Evolutionary conservation across 2,113 vertebrate genomes (phyloP).

Genomic region (Corydoras sp.): DNA sequence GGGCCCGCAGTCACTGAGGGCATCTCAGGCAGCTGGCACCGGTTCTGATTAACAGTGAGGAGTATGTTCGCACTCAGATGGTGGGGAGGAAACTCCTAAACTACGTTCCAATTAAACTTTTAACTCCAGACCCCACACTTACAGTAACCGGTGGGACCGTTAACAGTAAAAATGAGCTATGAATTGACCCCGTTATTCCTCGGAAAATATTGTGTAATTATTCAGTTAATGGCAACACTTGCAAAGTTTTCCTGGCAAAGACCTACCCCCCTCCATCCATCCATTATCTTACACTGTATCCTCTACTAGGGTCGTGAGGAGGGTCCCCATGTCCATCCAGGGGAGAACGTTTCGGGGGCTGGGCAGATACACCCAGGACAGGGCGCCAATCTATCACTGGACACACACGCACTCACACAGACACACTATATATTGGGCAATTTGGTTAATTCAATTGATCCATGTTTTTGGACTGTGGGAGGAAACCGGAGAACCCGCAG

Average conservation of each 20-base stretch:
- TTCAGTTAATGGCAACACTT: not conserved
- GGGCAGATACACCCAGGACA: too few species aligned
- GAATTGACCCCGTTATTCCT: constrained; percentile 24
- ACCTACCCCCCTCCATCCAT: not conserved
- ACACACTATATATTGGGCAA: too few species aligned
- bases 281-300: too few species aligned
- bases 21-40: constrained; percentile 41
- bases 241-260: constrained; percentile 14
- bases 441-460: too few species aligned
- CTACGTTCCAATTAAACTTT: constrained; percentile 21
- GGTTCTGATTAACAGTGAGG: constrained; percentile 33
- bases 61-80: constrained; percentile 26
- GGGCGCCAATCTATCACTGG: too few species aligned
- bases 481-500: too few species aligned
- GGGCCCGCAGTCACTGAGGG: constrained; percentile 30
- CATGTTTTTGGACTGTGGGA: too few species aligned
- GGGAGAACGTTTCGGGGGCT: too few species aligned
- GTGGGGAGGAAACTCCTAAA: constrained; percentile 15
- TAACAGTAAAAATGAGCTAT: constrained; percentile 21
- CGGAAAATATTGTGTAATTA: constrained; percentile 22
- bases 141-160: constrained; percentile 23
- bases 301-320: too few species aligned
- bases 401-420: too few species aligned
- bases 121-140: constrained; percentile 18
- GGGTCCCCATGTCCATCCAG: too few species aligned